Conservation (phyloP, 2,113 vertebrate species). For the Phaetusa simplex region DNA sequence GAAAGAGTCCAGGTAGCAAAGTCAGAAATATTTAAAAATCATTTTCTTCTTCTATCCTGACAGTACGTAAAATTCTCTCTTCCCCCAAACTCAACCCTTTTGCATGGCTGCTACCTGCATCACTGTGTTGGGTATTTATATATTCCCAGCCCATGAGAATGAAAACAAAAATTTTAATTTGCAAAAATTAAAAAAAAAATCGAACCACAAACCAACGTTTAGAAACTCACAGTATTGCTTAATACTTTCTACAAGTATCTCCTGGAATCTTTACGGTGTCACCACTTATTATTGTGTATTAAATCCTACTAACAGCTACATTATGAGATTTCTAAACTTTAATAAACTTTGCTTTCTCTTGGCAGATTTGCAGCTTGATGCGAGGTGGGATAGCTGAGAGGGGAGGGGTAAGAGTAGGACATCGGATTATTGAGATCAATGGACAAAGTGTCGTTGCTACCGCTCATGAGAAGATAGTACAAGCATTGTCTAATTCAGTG, state of each 20-base stretch:
- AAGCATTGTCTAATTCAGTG: conserved; percentile 95
- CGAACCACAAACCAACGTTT: neutral
- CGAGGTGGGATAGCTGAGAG: conserved; percentile 96
- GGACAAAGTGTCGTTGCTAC: conserved; percentile 97
- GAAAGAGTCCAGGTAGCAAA: neutral
- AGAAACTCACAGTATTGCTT: neutral
- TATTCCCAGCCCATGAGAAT: neutral
- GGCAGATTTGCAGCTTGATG: conserved; percentile 98
- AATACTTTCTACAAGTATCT: neutral
- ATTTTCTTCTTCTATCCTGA: neutral
- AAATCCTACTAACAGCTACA: neutral
- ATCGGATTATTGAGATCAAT: conserved; percentile 98
- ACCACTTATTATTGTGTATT: neutral
- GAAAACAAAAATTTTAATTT: neutral
- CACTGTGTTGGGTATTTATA: neutral
- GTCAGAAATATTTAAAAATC: neutral
- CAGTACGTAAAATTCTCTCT: neutral
- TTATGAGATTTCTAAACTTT: neutral
- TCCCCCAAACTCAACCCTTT: neutral
- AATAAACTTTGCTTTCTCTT: neutral
- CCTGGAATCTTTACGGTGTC: neutral
- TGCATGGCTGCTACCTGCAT: neutral
- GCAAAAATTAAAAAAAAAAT: neutral
- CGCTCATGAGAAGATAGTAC: conserved; percentile 98
- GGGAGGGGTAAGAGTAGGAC: conserved; percentile 93